Evolutionary conservation across 2,113 vertebrate genomes (phyloP).

Genomic region (Agapornis roseicollis): DNA sequence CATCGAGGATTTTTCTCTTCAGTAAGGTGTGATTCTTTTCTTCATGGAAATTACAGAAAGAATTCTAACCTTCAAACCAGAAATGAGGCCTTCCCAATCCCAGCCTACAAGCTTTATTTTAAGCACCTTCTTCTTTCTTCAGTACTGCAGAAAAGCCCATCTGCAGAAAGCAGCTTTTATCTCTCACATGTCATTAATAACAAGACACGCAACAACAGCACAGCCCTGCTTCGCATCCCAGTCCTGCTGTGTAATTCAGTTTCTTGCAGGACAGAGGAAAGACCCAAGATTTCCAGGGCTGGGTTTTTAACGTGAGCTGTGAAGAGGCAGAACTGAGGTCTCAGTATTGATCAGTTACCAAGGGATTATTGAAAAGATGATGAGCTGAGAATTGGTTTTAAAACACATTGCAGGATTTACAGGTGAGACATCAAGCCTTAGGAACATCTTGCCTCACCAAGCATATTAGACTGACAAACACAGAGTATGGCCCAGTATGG

Average conservation of each 20-base stretch:
- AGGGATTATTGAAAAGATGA: not conserved
- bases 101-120: not conserved
- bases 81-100: not conserved
- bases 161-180: not conserved
- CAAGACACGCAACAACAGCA: fast-evolving
- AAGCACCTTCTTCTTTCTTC: not conserved
- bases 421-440: not conserved
- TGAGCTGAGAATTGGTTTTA: not conserved
- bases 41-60: not conserved
- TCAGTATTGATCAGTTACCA: not conserved
- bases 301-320: not conserved
- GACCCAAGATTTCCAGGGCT: not conserved
- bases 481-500: not conserved
- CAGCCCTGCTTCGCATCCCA: not conserved
- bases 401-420: not conserved
- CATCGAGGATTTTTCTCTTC: not conserved
- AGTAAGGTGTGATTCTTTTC: not conserved
- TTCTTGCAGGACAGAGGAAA: not conserved
- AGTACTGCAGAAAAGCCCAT: not conserved
- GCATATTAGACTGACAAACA: fast-evolving
- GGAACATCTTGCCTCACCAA: not conserved
- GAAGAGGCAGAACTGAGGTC: not conserved
- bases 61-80: not conserved
- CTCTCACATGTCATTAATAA: not conserved
- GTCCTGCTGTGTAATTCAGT: fast-evolving